phyloP scores from a whole-genome alignment of 2,797 vertebrate species.

The Apogon talboti region DNA sequence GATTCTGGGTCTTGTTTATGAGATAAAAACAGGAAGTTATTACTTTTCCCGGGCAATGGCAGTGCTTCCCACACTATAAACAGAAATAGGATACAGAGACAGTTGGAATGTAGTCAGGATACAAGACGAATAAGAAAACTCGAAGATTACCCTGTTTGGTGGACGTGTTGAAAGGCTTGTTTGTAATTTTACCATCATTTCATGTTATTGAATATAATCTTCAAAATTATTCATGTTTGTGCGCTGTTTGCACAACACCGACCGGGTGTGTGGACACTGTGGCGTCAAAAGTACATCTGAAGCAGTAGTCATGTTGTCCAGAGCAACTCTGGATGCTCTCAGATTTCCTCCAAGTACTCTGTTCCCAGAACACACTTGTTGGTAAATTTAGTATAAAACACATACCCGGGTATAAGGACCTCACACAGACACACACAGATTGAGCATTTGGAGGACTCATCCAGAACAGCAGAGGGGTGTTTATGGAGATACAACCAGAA shows the following conservation, averaged over 20 bases:
- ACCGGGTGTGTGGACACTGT: not conserved
- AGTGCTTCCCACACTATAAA: not conserved
- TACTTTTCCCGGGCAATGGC: not conserved
- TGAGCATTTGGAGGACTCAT: constrained; percentile 16
- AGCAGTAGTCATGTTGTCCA: constrained; percentile 15
- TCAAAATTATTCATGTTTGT: not conserved
- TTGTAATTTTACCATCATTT: not conserved
- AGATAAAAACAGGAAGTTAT: not conserved
- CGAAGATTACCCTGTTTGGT: no score
- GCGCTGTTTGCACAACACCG: not conserved
- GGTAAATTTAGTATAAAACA: constrained; percentile 71
- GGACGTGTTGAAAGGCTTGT: no score
- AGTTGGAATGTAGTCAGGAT: no score
- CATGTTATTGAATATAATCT: not conserved
- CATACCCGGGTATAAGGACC: constrained; percentile 16
- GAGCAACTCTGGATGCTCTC: constrained; percentile 52
- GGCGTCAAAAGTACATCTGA: constrained; percentile 18
- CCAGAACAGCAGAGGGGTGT: constrained; percentile 4
- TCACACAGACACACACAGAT: constrained; percentile 26
- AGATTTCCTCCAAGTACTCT: constrained; percentile 71
- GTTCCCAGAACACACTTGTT: constrained; percentile 69
- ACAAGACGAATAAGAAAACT: no score
- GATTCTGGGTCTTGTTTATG: constrained; percentile 45
- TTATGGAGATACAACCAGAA: constrained; percentile 5
- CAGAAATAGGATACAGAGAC: not conserved